phyloP scores from a whole-genome alignment of 1,140 invertebrate species.

The Babylonia areolata region DNA sequence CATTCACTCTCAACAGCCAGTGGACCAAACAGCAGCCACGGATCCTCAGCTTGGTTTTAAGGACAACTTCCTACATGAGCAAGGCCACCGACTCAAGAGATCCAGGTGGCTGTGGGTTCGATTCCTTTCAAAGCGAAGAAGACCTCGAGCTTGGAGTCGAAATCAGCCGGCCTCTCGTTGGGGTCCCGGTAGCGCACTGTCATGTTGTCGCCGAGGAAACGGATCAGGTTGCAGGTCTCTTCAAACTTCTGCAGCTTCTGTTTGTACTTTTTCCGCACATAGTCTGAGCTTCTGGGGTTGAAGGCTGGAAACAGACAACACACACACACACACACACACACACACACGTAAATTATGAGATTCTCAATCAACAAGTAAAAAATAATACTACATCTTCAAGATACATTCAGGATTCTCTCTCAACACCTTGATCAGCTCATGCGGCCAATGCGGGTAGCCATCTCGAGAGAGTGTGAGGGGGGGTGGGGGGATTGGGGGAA shows the following conservation, averaged over 20 bases:
- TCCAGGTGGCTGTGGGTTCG: constrained; percentile 70
- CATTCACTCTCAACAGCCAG: not conserved
- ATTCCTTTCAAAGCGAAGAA: constrained; percentile 72
- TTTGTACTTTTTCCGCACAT: constrained; percentile 75
- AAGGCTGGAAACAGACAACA: constrained; percentile 67
- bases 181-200: constrained; percentile 73
- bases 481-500: too few species aligned
- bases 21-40: not conserved
- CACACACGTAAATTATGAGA: too few species aligned
- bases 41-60: too few species aligned
- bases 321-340: too few species aligned
- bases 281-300: constrained; percentile 76
- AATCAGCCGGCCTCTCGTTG: constrained; percentile 70
- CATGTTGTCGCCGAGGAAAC: constrained; percentile 74
- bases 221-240: constrained; percentile 74
- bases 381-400: too few species aligned
- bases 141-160: constrained; percentile 73
- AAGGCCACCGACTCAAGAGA: constrained; percentile 48
- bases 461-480: too few species aligned
- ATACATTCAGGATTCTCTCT: too few species aligned
- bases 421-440: too few species aligned
- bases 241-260: constrained; percentile 75
- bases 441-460: too few species aligned
- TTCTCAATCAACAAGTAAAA: too few species aligned
- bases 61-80: not conserved